Evolutionary conservation across 2,888 invertebrate species (phyloP).

Genomic region (Tetheella fluctuosa): DNA sequence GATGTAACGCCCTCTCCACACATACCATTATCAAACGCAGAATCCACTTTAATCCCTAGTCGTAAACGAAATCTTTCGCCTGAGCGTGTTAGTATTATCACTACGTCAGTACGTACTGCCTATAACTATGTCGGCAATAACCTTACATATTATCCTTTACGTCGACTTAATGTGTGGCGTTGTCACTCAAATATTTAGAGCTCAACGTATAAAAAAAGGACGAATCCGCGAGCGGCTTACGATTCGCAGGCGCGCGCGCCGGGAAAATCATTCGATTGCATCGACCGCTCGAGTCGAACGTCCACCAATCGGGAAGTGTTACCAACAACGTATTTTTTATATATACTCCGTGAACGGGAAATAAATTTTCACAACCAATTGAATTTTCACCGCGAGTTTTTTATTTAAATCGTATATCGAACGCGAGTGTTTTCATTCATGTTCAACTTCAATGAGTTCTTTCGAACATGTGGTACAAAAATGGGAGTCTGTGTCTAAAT

Average conservation of each 20-base stretch:
- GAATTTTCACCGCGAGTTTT: slow-evolving; percentile 7
- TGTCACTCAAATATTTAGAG: slow-evolving; percentile 78
- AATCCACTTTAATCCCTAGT: slow-evolving; percentile 76
- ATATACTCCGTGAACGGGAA: neutral
- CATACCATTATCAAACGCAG: slow-evolving; percentile 65
- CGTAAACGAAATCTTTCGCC: slow-evolving; percentile 80
- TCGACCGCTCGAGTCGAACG: slow-evolving; percentile 70
- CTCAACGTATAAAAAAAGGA: slow-evolving; percentile 78
- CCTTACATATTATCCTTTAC: slow-evolving; percentile 82
- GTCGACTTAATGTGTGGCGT: slow-evolving; percentile 73
- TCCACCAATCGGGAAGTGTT: slow-evolving; percentile 66
- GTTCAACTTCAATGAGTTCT: slow-evolving; percentile 43
- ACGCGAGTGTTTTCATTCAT: slow-evolving; percentile 16
- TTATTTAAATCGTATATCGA: slow-evolving; percentile 11
- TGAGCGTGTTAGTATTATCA: slow-evolving; percentile 62
- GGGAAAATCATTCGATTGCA: slow-evolving; percentile 71
- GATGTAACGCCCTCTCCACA: slow-evolving; percentile 65
- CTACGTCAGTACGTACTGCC: slow-evolving; percentile 57
- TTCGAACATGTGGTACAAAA: slow-evolving; percentile 56
- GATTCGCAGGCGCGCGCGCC: slow-evolving; percentile 69
- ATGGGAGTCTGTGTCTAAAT: slow-evolving; percentile 39
- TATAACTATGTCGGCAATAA: slow-evolving; percentile 71
- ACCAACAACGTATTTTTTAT: slow-evolving; percentile 28
- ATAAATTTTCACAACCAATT: slow-evolving; percentile 12
- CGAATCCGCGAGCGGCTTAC: slow-evolving; percentile 51